Evolutionary conservation across 2,113 vertebrate species (phyloP), one percentile per base, ranked within the genome.

Genomic region (Sprattus sprattus): DNA sequence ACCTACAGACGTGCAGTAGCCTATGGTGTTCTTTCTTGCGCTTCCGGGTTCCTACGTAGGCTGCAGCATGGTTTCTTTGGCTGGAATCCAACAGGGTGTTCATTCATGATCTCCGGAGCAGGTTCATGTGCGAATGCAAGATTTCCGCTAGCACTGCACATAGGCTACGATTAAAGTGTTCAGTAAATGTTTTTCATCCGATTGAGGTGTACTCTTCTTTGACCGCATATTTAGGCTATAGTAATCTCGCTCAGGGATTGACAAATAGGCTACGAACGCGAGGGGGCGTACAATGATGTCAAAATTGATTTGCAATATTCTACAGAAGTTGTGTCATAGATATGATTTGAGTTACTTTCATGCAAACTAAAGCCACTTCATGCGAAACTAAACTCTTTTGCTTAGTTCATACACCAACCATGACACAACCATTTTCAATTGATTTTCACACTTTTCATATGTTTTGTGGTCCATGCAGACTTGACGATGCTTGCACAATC

Each of bases 251-350:
- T 81, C 50, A 82, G 1, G 6, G 64, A 60, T 87, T 54, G 45
- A 64, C 32, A 11, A 11, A 80, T 18, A n/a, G n/a, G n/a, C n/a
- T n/a, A 6, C 75, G 50, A 81, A 32, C 44, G 82, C 47, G 22
- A 87, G 86, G 86, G 86, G 86, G 86, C 86, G 64, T 25, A 78
- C 11, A 50, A 46, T 80, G 44, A 39, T 82, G 32, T 18, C 13
- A 82, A 39, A 78, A 39, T 39, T 44, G 2, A 78, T 67, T 28
- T 28, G n/a, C n/a, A 67, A 10, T 78, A 39, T 78, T 39, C 71
- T 13, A 13, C 28, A 39, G 28, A 78, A 78, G 71, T 78, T 78
- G 13, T 78, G 28, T 32, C 13, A 11, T 5, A 6, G 18, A 13
- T 15, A n/a, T 15, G 13, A 67, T 67, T 67, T 28, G 25, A 67